A percentile compares a stretch with the other conserved stretches of the same genome.
phyloP scores from a whole-genome alignment of 2,888 invertebrate genomes.

The Margaritifera margaritifera region DNA sequence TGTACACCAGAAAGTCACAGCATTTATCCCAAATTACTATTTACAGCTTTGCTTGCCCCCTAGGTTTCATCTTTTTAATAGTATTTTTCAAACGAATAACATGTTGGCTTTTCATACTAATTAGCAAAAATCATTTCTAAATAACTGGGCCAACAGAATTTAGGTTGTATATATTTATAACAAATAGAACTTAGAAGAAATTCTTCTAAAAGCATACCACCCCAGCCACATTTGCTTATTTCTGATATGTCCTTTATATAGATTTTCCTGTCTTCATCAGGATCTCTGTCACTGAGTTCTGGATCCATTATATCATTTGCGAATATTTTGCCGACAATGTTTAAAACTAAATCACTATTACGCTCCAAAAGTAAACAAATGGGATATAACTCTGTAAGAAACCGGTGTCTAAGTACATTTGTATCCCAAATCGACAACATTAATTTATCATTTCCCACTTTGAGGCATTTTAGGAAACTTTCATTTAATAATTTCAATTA shows the following conservation, averaged over 20 bases:
- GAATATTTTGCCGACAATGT: background rate
- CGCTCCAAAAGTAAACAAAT: slow-evolving; percentile 22
- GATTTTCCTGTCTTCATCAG: slow-evolving; percentile 15
- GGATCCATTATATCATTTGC: slow-evolving; percentile 31
- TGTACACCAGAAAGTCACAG: too few relatives aligned
- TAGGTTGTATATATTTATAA: background rate
- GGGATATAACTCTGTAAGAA: slow-evolving; percentile 9
- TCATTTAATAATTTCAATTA: too few relatives aligned
- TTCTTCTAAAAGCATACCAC: slow-evolving; percentile 30
- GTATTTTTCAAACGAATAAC: too few relatives aligned
- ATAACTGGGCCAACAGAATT: background rate
- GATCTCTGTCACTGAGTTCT: background rate
- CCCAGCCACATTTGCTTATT: slow-evolving; percentile 44
- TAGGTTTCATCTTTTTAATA: too few relatives aligned
- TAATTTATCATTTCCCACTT: too few relatives aligned
- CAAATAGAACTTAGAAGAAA: background rate
- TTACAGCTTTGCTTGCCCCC: too few relatives aligned
- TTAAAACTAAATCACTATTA: background rate
- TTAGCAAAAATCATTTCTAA: too few relatives aligned
- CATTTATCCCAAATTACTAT: too few relatives aligned
- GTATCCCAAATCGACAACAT: too few relatives aligned
- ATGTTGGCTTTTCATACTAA: too few relatives aligned
- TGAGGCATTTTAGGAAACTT: too few relatives aligned
- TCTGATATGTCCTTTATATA: slow-evolving; percentile 30
- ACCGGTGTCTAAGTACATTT: too few relatives aligned